phyloP scores from a whole-genome alignment of 2,888 invertebrate genomes.

The Bembecia ichneumoniformis region DNA sequence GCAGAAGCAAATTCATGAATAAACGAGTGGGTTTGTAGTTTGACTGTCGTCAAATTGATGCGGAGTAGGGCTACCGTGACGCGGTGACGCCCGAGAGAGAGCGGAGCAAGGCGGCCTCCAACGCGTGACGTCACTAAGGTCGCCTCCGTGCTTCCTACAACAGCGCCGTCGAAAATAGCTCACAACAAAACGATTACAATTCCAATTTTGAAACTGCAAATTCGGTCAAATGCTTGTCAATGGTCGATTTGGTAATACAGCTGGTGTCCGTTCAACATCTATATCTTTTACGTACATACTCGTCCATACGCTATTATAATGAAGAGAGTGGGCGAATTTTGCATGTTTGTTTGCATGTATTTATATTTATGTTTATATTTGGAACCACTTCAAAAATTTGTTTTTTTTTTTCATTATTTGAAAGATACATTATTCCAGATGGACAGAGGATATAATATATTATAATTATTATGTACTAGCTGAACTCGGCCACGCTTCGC shows the following conservation, averaged over 20 bases:
- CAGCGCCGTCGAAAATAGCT: slow-evolving; percentile 25
- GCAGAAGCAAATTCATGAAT: slow-evolving; percentile 3
- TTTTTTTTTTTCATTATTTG: too few species aligned
- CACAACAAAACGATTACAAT: slow-evolving; percentile 5
- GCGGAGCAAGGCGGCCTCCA: slow-evolving; percentile 22
- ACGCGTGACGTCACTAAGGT: slow-evolving; percentile 51
- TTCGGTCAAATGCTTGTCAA: slow-evolving; percentile 1
- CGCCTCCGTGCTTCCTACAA: slow-evolving; percentile 42
- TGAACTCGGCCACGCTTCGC: too few species aligned
- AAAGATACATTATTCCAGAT: too few species aligned
- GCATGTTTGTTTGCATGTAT: too few species aligned
- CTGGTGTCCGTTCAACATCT: too few species aligned
- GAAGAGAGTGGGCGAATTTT: too few species aligned
- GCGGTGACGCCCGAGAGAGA: slow-evolving; percentile 29
- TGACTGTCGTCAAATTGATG: not conserved
- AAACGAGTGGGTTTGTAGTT: not conserved
- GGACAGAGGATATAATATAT: too few species aligned
- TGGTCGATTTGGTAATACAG: not conserved
- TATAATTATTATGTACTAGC: too few species aligned
- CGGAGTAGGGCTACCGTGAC: not conserved
- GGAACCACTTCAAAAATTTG: too few species aligned
- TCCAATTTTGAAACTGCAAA: slow-evolving; percentile 1
- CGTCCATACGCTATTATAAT: too few species aligned
- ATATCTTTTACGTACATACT: too few species aligned
- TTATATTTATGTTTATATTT: too few species aligned